Conservation (phyloP, 2,113 vertebrate species). For the Puntigrus tetrazona region DNA sequence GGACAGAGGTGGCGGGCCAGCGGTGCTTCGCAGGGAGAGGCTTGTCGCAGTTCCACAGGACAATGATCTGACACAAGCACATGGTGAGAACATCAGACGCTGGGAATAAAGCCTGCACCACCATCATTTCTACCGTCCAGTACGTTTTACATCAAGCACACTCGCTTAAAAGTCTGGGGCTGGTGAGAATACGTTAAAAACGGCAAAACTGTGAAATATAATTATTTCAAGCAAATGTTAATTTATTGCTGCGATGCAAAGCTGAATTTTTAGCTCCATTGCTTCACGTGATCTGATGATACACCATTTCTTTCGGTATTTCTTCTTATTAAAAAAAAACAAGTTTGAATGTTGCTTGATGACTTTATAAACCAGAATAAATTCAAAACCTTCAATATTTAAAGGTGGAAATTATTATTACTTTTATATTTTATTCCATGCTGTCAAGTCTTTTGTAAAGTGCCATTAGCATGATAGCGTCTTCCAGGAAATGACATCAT, state of each 20-base stretch:
- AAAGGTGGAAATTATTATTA: neutral
- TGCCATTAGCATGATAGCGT: neutral
- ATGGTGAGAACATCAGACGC: neutral
- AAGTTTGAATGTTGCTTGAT: neutral
- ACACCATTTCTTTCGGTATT: no score
- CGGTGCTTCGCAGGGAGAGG: conserved; percentile 94
- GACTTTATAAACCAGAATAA: neutral
- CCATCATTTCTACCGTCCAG: neutral
- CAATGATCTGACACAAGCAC: conserved; percentile 82
- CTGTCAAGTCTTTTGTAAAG: neutral
- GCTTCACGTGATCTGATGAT: neutral
- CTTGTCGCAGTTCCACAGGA: conserved; percentile 99
- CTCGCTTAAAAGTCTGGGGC: neutral
- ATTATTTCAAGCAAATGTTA: neutral
- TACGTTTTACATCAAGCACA: neutral
- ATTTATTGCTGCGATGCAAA: neutral
- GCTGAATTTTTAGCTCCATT: neutral
- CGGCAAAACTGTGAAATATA: neutral
- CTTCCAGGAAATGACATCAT: neutral
- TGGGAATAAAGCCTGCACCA: neutral
- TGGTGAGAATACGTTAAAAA: neutral
- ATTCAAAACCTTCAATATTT: neutral
- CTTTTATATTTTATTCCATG: neutral
- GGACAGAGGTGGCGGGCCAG: conserved; percentile 93
- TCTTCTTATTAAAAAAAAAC: no score